Percentiles rank a stretch among this genome's conserved stretches.
phyloP scores from a whole-genome alignment of 2,888 invertebrate species.

The Rhaphigaster nebulosa region DNA sequence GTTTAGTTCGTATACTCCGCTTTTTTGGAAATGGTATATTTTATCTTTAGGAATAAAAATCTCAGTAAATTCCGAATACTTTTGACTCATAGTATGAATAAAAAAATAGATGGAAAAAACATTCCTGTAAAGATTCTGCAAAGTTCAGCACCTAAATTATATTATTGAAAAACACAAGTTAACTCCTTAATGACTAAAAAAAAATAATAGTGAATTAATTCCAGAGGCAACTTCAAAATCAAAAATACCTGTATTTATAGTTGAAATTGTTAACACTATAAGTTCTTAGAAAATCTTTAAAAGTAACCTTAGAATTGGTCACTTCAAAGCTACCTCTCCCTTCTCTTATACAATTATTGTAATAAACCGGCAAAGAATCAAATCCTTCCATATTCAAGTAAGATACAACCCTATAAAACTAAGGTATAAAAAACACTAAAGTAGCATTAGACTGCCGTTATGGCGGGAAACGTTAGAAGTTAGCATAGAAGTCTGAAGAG shows the following conservation, averaged over 20 bases:
- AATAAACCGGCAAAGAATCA: slow-evolving; percentile 49
- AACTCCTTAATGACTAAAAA: too few species aligned
- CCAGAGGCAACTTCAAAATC: neutral
- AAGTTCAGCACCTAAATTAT: too few species aligned
- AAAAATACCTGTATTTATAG: slow-evolving; percentile 90
- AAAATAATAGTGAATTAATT: too few species aligned
- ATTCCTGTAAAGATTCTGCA: too few species aligned
- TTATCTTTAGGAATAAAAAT: too few species aligned
- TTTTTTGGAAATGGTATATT: too few species aligned
- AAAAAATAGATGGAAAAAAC: too few species aligned
- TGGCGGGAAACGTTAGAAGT: neutral
- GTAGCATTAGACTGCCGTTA: neutral
- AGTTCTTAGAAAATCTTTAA: slow-evolving; percentile 94
- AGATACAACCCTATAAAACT: neutral
- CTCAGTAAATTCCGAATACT: too few species aligned
- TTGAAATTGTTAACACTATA: slow-evolving; percentile 96
- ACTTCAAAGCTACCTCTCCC: slow-evolving; percentile 51
- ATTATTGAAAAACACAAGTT: too few species aligned
- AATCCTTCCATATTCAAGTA: slow-evolving; percentile 51
- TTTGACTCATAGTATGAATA: too few species aligned
- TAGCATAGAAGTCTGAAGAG: neutral
- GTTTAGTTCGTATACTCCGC: too few species aligned
- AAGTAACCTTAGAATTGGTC: slow-evolving; percentile 79
- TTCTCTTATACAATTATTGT: slow-evolving; percentile 54
- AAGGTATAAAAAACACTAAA: neutral